phyloP scores from a whole-genome alignment of 2,888 invertebrate genomes.

The Phorcus lineatus region DNA sequence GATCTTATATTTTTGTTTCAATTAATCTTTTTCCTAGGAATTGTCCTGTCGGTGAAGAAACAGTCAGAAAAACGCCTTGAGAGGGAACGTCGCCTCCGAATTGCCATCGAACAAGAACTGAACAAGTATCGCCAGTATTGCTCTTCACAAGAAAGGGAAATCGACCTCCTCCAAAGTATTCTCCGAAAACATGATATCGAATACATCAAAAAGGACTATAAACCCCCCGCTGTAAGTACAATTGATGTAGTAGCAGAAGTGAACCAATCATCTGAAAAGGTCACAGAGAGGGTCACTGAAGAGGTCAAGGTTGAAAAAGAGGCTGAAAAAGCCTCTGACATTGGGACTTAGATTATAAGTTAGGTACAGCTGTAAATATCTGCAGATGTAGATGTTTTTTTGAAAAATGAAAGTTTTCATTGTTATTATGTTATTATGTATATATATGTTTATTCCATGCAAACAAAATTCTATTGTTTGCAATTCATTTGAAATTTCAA shows the following conservation, averaged over 20 bases:
- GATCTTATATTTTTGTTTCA: no score
- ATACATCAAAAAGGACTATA: slow-evolving; percentile 54
- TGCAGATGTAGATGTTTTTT: no score
- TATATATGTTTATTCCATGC: no score
- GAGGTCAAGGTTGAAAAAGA: no score
- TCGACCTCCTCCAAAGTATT: slow-evolving; percentile 70
- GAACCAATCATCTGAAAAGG: slow-evolving; percentile 38
- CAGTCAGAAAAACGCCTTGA: slow-evolving; percentile 73
- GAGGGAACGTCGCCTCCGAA: slow-evolving; percentile 67
- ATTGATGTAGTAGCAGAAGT: slow-evolving; percentile 71
- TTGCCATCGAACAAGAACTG: slow-evolving; percentile 74
- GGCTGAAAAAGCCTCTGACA: no score
- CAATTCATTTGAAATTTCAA: no score
- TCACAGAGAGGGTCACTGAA: not conserved
- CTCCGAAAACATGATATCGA: slow-evolving; percentile 72
- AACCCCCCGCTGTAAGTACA: slow-evolving; percentile 57
- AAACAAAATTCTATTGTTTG: no score
- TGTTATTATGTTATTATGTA: no score
- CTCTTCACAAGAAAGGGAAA: slow-evolving; percentile 73
- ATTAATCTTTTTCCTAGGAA: slow-evolving; percentile 54
- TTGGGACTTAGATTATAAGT: no score
- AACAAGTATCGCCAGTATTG: slow-evolving; percentile 74
- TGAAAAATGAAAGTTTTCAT: no score
- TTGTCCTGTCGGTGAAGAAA: slow-evolving; percentile 72
- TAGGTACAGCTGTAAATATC: no score